Evolutionary conservation across 2,113 vertebrate genomes (phyloP), one percentile per base, ranked within the genome.

Genomic region (Festucalex cinctus): DNA sequence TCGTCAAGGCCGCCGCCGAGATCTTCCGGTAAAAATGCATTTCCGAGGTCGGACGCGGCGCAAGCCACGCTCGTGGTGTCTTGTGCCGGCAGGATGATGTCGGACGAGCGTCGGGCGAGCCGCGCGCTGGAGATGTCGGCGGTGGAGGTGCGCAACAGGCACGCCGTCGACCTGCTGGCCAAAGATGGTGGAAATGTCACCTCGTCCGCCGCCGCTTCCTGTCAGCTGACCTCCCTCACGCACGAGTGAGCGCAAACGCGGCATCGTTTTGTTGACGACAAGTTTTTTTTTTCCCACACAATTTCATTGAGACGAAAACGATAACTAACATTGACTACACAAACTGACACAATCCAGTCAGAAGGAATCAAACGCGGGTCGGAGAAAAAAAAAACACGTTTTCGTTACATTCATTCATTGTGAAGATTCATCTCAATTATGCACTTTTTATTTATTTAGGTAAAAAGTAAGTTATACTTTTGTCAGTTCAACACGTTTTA

Each of bases 61-160:
- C 2, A 32, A 32, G 28, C 4, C 2, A 32, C 28, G 28, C 28
- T 2, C 28, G 28, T 32, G 2, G 2, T 4, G 28, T n/a, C 69
- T 17, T 65, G 61, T 46, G 46, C 28, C 26, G 62, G 0, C 61
- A 95, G 94, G 76, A 86, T 97, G 64, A 89, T 95, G 81, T 92
- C 92, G 41, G 91, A 94, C 86, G 92, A 92, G 56, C 91, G 10
- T 57, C 81, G 3, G 84, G 80, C 68, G 91, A 76, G n/a, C 71
- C 86, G 89, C 57, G 83, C 83, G 19, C 90, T 94, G 59, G 92
- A 92, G n/a, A 88, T 95, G 69, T 94, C 94, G 24, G 82, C 94
- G 63, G 82, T 93, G 74, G 93, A 96, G 83, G 92, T 95, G 39
- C 93, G 95, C 77, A 95, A 95, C 82, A 94, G 95, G 10, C 92